These are phyloP conservation scores for Ciconia boyciana DNA, from an alignment of 2,113 vertebrate genomes.

Conservation along the genomic window DNA sequence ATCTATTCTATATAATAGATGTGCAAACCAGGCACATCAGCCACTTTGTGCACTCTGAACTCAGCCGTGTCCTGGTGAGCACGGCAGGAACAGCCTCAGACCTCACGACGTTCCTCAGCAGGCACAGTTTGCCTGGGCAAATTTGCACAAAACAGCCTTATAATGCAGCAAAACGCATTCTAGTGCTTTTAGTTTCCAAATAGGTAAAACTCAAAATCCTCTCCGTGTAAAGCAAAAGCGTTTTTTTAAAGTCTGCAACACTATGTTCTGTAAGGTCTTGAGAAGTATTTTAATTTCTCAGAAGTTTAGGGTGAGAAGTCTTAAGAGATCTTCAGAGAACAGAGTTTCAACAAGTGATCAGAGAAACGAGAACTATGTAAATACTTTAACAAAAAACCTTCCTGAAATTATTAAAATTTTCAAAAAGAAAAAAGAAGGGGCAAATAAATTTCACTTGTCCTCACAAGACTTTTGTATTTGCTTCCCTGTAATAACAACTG, in stretches of 20 bases:
- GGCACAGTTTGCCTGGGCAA: not conserved
- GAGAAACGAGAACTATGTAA: not conserved
- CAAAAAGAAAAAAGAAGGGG: too few species aligned
- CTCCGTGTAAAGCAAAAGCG: not conserved
- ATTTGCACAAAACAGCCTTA: not conserved
- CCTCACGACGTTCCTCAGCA: rapidly evolving
- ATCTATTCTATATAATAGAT: too few species aligned
- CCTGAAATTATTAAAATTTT: not conserved
- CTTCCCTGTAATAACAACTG: not conserved
- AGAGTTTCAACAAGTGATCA: not conserved
- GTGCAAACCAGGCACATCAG: not conserved
- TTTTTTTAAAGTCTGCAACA: not conserved
- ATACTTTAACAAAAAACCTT: not conserved
- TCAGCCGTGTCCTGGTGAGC: rapidly evolving
- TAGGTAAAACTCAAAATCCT: not conserved
- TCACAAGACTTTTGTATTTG: rapidly evolving
- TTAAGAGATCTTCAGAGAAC: not conserved
- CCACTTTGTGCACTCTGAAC: rapidly evolving
- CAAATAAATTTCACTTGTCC: rapidly evolving
- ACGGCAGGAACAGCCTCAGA: rapidly evolving
- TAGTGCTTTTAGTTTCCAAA: not conserved
- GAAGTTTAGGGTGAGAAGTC: not conserved
- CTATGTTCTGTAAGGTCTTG: not conserved
- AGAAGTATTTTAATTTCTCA: not conserved
- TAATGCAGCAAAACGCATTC: not conserved